These are phyloP conservation scores for Nematolebias whitei DNA, from an alignment of 2,113 vertebrate species.

Conservation along the genomic window DNA sequence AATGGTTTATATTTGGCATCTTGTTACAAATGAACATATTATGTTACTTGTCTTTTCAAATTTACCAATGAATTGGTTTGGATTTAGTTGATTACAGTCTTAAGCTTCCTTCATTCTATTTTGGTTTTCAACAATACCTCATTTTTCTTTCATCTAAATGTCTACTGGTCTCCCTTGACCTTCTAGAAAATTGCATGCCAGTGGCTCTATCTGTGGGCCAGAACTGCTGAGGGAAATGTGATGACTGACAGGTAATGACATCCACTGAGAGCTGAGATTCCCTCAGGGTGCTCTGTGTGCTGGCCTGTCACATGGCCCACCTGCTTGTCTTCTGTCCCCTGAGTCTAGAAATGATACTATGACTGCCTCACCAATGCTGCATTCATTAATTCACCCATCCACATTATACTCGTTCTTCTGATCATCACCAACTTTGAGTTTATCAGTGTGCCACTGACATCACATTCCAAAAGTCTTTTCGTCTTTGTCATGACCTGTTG, in stretches of 20 bases:
- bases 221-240: constrained; percentile 56
- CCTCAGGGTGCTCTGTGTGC: constrained; percentile 36
- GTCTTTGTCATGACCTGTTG: constrained; percentile 23
- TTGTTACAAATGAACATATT: neutral
- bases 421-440: constrained; percentile 22
- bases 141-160: constrained; percentile 33
- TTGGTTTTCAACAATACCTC: constrained; percentile 14
- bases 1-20: neutral
- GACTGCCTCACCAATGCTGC: constrained; percentile 2
- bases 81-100: neutral
- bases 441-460: constrained; percentile 12
- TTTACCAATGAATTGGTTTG: no score
- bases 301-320: constrained; percentile 23
- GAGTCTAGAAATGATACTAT: constrained; percentile 29
- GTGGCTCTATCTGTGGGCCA: constrained; percentile 56
- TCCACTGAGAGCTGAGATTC: constrained; percentile 61
- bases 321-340: constrained; percentile 39
- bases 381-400: constrained; percentile 45
- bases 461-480: constrained; percentile 10
- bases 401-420: constrained; percentile 23
- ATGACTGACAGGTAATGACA: constrained; percentile 74
- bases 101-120: neutral
- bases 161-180: constrained; percentile 51
- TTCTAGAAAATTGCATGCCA: constrained; percentile 58
- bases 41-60: neutral